Conservation (phyloP, 2,888 invertebrate genomes). For the Merodon equestris region DNA sequence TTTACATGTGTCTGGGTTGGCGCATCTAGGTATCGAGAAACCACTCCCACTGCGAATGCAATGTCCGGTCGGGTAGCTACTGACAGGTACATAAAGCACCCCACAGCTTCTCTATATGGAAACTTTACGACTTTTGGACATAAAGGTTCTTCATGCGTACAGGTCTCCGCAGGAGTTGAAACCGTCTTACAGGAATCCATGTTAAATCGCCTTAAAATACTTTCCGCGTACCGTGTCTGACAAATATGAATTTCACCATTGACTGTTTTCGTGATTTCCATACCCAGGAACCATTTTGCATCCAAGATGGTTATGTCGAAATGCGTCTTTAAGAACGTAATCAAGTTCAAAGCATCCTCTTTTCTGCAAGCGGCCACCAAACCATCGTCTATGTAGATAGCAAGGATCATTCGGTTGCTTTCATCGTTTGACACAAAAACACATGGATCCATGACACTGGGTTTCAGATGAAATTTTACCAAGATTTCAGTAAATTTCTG, state of each 20-base stretch:
- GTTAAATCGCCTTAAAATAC: constrained; percentile 60
- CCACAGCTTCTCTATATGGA: constrained; percentile 66
- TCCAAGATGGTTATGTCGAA: too few species aligned
- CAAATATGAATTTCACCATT: constrained; percentile 51
- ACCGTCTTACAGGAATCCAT: constrained; percentile 56
- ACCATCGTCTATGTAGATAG: constrained; percentile 72
- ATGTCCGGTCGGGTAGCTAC: constrained; percentile 67
- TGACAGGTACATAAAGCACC: constrained; percentile 65
- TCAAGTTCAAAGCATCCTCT: constrained; percentile 10
- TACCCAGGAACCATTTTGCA: constrained; percentile 12
- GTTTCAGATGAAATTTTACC: constrained; percentile 63
- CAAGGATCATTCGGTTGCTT: constrained; percentile 57
- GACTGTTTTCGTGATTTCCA: constrained; percentile 7
- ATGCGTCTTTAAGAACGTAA: constrained; percentile 20
- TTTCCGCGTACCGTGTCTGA: constrained; percentile 51
- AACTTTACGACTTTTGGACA: constrained; percentile 54
- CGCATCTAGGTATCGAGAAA: constrained; percentile 30
- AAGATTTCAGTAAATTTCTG: constrained; percentile 68
- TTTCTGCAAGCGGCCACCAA: constrained; percentile 60
- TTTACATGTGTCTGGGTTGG: constrained; percentile 17
- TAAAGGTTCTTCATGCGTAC: not conserved
- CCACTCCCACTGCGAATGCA: constrained; percentile 57
- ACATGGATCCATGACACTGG: too few species aligned
- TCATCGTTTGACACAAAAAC: constrained; percentile 63
- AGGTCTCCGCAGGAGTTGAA: constrained; percentile 55